Base-by-base conservation (phyloP, 1,140 invertebrate species). In the Uloborus diversus region DNA sequence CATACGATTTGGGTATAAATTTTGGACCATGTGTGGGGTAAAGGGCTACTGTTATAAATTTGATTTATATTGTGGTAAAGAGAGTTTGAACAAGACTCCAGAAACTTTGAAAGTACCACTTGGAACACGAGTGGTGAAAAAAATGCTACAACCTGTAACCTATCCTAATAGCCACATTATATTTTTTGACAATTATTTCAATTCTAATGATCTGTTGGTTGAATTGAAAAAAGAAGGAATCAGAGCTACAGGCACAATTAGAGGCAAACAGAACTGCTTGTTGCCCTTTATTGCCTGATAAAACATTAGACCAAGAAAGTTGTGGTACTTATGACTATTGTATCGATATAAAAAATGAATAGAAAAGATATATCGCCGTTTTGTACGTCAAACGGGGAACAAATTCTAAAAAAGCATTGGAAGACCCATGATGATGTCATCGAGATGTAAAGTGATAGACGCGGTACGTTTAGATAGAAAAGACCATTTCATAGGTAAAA, bases 1-100 rank as follows among this genome's bases (percentile, higher is more conserved):
- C n/a, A n/a, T 62, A 62, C 32, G 59, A 32, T 62, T 62, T 62
- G 59, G 59, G 59, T 62, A 62, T 62, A 62, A 62, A 32, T 33
- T 62, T 14, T 62, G 59, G 59, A 32, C 59, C 14, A 33, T 62
- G 23, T 62, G 59, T 62, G 59, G 30, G 30, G 35, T 33, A 11
- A 62, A 62, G 32, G 49, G 49, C 49, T 53, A 53, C 49, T 53
- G 49, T 4, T 53, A 7, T 53, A 7, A 53, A n/a, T 53, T 62
- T 62, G 17, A 62, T 62, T 62, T 62, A 32, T 33, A 62, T 62
- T 27, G 3, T 28, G 20, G 59, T 13, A 33, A 62, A 32, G 59
- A 62, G 35, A 32, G 32, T 32, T n/a, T n/a, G n/a, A 32, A 33
- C 59, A 32, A 62, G 17, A 32, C 28, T 62, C 30, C 27, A 33